A percentile compares a stretch with the other conserved stretches of the same genome.
Conservation (phyloP, 2,888 invertebrate species). For the Melinaea marsaeus region DNA sequence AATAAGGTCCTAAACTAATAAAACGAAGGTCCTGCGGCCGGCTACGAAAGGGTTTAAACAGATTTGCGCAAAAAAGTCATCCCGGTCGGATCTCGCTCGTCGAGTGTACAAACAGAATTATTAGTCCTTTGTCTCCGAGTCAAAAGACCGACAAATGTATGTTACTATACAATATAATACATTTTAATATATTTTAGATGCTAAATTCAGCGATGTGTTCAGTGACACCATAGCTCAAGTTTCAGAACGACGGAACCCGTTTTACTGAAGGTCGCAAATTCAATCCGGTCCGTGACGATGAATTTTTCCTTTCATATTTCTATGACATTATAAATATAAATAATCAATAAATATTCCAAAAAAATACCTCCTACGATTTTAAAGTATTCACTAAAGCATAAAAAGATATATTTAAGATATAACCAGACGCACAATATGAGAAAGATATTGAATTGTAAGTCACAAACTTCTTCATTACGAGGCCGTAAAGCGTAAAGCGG, state of each 20-base stretch:
- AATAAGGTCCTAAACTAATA: conserved; percentile 75
- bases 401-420: background rate
- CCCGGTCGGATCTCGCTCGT: conserved; percentile 25
- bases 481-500: conserved; percentile 42
- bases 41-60: conserved; percentile 51
- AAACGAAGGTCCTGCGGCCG: conserved; percentile 51
- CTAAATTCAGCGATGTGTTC: too few species aligned
- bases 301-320: too few species aligned
- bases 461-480: conserved; percentile 41
- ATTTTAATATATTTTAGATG: background rate
- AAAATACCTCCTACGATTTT: background rate
- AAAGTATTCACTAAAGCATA: background rate
- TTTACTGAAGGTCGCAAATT: too few species aligned
- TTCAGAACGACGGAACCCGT: too few species aligned
- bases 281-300: too few species aligned
- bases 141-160: conserved; percentile 7
- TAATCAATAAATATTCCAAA: too few species aligned
- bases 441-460: conserved; percentile 19
- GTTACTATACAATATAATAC: conserved; percentile 3
- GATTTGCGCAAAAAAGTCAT: conserved; percentile 61
- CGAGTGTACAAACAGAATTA: conserved; percentile 27
- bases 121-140: conserved; percentile 25
- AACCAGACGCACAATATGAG: conserved; percentile 5
- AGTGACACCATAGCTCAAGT: too few species aligned
- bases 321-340: too few species aligned